These are phyloP conservation scores for Brachirus orientalis DNA, from an alignment of 2,113 vertebrate species.

Conservation along the genomic window DNA sequence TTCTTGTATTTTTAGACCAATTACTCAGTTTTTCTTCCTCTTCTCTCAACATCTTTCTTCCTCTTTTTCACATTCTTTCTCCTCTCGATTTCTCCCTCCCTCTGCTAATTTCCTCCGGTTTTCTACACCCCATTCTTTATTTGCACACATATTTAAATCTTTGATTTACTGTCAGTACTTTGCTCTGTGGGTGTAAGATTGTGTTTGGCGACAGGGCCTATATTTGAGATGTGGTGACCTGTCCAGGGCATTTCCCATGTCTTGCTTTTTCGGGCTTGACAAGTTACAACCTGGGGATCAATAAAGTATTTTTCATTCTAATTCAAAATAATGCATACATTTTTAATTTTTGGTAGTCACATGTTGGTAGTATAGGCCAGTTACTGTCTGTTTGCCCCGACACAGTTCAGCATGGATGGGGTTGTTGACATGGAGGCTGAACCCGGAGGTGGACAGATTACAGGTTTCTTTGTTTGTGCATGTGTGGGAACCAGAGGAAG, in stretches of 20 bases:
- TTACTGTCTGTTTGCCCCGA: neutral
- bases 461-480: neutral
- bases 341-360: too few relatives aligned
- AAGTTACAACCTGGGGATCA: too few relatives aligned
- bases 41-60: neutral
- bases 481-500: slow-evolving; percentile 26
- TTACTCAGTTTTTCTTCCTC: slow-evolving; percentile 38
- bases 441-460: slow-evolving; percentile 6
- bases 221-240: too few relatives aligned
- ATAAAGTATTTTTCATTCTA: too few relatives aligned
- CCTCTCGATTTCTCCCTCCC: neutral
- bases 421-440: slow-evolving; percentile 13
- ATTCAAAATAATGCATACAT: too few relatives aligned
- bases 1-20: slow-evolving; percentile 66
- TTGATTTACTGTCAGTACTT: slow-evolving; percentile 17
- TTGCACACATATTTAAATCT: slow-evolving; percentile 36
- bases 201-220: too few relatives aligned
- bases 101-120: slow-evolving; percentile 6
- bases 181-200: too few relatives aligned
- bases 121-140: neutral
- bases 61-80: slow-evolving; percentile 4
- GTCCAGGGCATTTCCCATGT: too few relatives aligned
- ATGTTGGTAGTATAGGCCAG: too few relatives aligned
- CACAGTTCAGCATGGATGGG: neutral
- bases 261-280: too few relatives aligned